A percentile compares a stretch with the other conserved stretches of the same genome.
Conservation (phyloP, 2,888 invertebrate genomes). For the Platynereis dumerilii region DNA sequence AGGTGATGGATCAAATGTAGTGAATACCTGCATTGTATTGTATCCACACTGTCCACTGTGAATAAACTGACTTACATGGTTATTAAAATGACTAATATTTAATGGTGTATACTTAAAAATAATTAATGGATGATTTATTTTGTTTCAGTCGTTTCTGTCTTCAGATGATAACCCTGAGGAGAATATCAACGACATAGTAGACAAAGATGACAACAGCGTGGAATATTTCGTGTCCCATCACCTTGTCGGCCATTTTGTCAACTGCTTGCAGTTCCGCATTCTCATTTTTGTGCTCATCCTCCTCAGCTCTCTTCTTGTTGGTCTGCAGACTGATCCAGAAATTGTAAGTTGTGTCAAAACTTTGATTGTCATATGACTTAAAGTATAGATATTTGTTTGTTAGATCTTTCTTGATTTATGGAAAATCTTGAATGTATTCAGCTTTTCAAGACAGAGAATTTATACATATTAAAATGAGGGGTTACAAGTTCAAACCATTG, state of each 20-base stretch:
- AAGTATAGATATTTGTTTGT: conserved; percentile 47
- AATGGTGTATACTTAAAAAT: no score
- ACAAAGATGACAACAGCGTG: conserved; percentile 32
- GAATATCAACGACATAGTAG: conserved; percentile 38
- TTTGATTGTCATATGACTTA: conserved; percentile 43
- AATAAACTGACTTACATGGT: no score
- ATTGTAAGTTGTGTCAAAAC: conserved; percentile 35
- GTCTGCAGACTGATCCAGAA: conserved; percentile 44
- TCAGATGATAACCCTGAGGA: conserved; percentile 31
- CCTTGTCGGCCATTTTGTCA: conserved; percentile 33
- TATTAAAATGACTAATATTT: no score
- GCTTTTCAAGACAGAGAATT: no score
- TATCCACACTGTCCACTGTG: no score
- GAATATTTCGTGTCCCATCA: conserved; percentile 29
- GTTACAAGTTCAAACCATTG: no score
- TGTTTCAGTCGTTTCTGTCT: no score
- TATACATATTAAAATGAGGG: no score
- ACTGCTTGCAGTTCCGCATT: conserved; percentile 33
- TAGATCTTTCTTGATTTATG: conserved; percentile 55
- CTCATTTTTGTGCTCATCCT: conserved; percentile 46
- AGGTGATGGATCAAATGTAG: no score
- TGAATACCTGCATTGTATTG: no score
- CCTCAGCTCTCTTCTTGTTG: conserved; percentile 49
- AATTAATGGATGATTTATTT: no score
- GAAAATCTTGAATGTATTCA: conserved; percentile 50